Percentiles rank a stretch among this genome's conserved stretches.
phyloP scores from a whole-genome alignment of 2,797 vertebrate species.

The Anguilla anguilla region DNA sequence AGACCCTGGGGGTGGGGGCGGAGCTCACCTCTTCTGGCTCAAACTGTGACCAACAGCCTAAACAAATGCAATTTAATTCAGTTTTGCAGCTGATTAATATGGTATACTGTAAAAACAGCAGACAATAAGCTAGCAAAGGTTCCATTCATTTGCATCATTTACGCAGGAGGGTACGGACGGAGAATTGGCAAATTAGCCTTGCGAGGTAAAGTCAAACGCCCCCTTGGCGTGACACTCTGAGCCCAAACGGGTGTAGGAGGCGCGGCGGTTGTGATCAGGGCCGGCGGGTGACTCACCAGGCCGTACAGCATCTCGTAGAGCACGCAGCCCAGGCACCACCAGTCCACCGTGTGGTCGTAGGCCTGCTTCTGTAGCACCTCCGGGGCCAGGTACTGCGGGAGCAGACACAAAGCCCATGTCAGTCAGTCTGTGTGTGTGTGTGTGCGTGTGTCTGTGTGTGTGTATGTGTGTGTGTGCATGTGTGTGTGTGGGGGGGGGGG shows the following conservation, averaged over 20 bases:
- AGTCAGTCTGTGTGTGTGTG: neutral
- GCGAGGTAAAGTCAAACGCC: neutral
- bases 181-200: neutral
- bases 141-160: neutral
- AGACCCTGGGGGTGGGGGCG: neutral
- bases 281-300: constrained; percentile 30
- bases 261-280: no score
- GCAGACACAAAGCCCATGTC: neutral
- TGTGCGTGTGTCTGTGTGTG: neutral
- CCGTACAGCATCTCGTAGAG: constrained; percentile 80
- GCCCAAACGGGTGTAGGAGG: no score
- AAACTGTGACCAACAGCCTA: neutral
- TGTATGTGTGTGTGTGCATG: neutral
- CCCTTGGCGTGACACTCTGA: neutral
- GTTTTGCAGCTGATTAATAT: neutral
- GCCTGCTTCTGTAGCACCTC: constrained; percentile 73
- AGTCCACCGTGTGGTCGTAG: constrained; percentile 76
- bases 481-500: neutral
- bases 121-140: neutral
- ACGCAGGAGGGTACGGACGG: neutral
- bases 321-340: constrained; percentile 78
- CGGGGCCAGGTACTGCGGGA: constrained; percentile 71
- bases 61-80: neutral
- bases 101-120: neutral
- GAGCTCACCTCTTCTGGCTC: neutral